These are phyloP conservation scores for Portevinia maculata DNA, from an alignment of 2,888 invertebrate species.

Conservation along the genomic window DNA sequence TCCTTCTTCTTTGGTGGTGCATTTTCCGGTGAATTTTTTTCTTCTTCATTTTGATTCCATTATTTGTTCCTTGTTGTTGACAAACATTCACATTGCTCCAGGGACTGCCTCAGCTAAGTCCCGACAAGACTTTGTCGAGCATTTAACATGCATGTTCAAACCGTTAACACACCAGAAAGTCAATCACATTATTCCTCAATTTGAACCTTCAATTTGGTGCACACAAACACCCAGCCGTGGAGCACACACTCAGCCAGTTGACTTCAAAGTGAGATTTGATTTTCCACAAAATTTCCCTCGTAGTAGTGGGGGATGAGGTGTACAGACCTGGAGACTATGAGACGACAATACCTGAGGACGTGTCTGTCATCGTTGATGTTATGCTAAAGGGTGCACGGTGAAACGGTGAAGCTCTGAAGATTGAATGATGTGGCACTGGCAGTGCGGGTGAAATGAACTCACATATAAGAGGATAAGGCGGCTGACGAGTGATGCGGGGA, in stretches of 20 bases:
- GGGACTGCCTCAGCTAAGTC: conserved; percentile 7
- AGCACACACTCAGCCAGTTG: conserved; percentile 29
- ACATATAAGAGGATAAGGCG: conserved; percentile 9
- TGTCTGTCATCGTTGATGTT: conserved; percentile 60
- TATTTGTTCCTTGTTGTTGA: conserved; percentile 65
- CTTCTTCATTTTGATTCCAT: conserved; percentile 35
- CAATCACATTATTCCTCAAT: conserved; percentile 71
- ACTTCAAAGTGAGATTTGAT: conserved; percentile 73
- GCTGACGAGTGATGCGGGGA: background rate
- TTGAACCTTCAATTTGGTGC: conserved; percentile 59
- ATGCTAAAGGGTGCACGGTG: conserved; percentile 49
- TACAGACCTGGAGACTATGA: conserved; percentile 1
- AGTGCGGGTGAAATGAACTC: background rate
- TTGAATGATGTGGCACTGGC: conserved; percentile 3
- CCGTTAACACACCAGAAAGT: conserved; percentile 66
- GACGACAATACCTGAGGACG: conserved; percentile 68
- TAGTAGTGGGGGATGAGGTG: background rate
- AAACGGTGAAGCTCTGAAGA: conserved; percentile 35
- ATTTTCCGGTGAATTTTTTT: conserved; percentile 45
- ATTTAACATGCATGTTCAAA: conserved; percentile 63
- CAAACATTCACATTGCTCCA: conserved; percentile 62
- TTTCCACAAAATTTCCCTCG: conserved; percentile 70
- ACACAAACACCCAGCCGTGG: conserved; percentile 10
- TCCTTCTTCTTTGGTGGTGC: conserved; percentile 41
- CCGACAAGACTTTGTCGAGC: conserved; percentile 12